Base-by-base conservation (phyloP, 2,113 vertebrate species). In the Sceloporus tristichus region DNA sequence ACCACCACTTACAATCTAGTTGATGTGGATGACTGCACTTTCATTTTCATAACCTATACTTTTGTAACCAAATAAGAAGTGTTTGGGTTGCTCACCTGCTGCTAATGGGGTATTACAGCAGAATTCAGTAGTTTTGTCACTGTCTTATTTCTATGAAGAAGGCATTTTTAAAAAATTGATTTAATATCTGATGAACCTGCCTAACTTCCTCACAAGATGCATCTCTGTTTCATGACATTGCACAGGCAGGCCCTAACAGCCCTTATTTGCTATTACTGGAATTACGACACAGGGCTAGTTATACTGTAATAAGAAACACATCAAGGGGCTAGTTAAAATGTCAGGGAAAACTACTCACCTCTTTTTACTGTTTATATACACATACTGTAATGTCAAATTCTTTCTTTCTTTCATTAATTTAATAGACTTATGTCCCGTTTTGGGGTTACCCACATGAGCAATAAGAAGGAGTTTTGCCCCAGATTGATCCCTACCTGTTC, bases 101-200 rank as follows among this genome's bases (percentile, higher is more conserved):
- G 80, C 87, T 86, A 62, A 92, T 34, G 6, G 83, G 5, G 73
- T 88, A 27, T 0, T 38, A 0, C 10, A 82, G 84, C 14, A 25
- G 40, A 87, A 75, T 9, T 93, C 90, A 88, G 86, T 88, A 75
- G 38, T 83, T 79, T 79, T 2, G 14, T 85, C 91, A 34, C 88
- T 78, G 91, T 84, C 86, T 89, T 23, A 54, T 19, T 23, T 56
- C 56, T 34, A 82, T 88, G 90, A 92, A 88, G 82, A 93, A 66
- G 19, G 42, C 82, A 71, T n/a, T 91, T 66, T 87, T 91, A 48
- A 13, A 56, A 34, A 90, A 92, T 79, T 65, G 66, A 84, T 93
- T 93, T 83, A 21, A 93, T 87, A 92, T 88, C 90, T 74, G 86
- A 87, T 10, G 29, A 59, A 6, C 25, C 10, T 16, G 79, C 83